Evolutionary conservation across 2,113 vertebrate genomes (phyloP), one percentile per base, ranked within the genome.

Genomic region (Xiphophorus maculatus): DNA sequence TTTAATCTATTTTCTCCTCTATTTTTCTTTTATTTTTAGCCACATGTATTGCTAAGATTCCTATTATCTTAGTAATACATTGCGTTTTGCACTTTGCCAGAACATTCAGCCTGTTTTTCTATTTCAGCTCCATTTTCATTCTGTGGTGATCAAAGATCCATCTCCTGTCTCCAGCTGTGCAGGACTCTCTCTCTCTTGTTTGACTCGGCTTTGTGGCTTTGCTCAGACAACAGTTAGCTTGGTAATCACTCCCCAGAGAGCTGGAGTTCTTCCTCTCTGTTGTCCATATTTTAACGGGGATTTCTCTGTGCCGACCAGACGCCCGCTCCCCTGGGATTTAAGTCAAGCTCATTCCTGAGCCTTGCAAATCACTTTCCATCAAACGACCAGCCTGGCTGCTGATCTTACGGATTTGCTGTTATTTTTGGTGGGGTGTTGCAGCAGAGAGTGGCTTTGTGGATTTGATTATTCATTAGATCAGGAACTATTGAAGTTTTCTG

Each of bases 281-380:
- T 58, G 51, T 17, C 22, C 51, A 58, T 58, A 58, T 58, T 58
- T 58, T 58, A 58, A 10, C 22, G 10, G 51, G 22, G 51, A n/a
- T 58, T 58, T 58, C 51, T 54, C 51, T 58, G 67, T 88, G 86
- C 86, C 88, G 87, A 87, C 89, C 74, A 29, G 69, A 74, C 76
- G 61, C 2, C 17, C 64, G 54, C 79, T 78, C 77, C 76, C 11
- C 29, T 5, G 15, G 81, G 74, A 73, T 86, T 86, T 85, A 70
- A 69, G 15, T 70, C 9, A 72, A 86, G 83, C 88, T 84, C 71
- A 64, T 82, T 66, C 61, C 77, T 83, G 87, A 90, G 78, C 86
- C 67, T 65, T 37, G 74, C 62, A 83, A 81, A 88, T 87, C 79
- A 58, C 68, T 73, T 14, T 63, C 74, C 77, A 80, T 86, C 76